phyloP scores from a whole-genome alignment of 2,888 invertebrate genomes.

The Tachina grossa region DNA sequence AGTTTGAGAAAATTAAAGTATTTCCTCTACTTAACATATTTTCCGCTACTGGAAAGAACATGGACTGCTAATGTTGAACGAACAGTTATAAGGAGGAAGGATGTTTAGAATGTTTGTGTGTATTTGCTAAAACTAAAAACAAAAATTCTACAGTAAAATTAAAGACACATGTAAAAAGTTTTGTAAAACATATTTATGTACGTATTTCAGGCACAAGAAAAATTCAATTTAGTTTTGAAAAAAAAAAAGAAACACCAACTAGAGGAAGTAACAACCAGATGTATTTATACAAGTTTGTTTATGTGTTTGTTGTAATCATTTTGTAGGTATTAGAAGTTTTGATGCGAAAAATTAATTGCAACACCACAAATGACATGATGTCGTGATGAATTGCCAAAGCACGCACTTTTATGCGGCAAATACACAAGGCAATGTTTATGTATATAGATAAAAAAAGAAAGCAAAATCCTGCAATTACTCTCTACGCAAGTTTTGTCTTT shows the following conservation, averaged over 20 bases:
- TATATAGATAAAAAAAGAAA: background rate
- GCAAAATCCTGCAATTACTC: conserved; percentile 47
- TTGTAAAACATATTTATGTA: background rate
- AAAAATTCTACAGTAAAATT: too few species aligned
- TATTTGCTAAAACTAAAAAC: background rate
- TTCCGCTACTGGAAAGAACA: conserved; percentile 6
- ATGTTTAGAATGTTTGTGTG: background rate
- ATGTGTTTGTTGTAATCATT: conserved; percentile 21
- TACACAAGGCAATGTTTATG: conserved; percentile 1
- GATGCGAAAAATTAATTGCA: conserved; percentile 72
- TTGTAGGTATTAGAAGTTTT: conserved; percentile 51
- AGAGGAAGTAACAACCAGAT: background rate
- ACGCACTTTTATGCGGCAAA: conserved; percentile 59
- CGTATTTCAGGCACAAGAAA: background rate
- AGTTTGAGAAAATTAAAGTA: conserved; percentile 28
- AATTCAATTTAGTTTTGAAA: background rate
- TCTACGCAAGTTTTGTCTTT: conserved; percentile 43
- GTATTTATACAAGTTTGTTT: background rate
- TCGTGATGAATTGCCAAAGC: conserved; percentile 70
- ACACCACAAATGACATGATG: conserved; percentile 70
- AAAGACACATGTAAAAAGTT: conserved; percentile 30
- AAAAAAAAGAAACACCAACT: background rate
- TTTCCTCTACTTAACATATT: conserved; percentile 34
- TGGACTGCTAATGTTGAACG: background rate
- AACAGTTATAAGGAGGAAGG: background rate